A percentile compares a stretch with the other conserved stretches of the same genome.
phyloP scores from a whole-genome alignment of 2,113 vertebrate genomes.

The Oenanthe melanoleuca region DNA sequence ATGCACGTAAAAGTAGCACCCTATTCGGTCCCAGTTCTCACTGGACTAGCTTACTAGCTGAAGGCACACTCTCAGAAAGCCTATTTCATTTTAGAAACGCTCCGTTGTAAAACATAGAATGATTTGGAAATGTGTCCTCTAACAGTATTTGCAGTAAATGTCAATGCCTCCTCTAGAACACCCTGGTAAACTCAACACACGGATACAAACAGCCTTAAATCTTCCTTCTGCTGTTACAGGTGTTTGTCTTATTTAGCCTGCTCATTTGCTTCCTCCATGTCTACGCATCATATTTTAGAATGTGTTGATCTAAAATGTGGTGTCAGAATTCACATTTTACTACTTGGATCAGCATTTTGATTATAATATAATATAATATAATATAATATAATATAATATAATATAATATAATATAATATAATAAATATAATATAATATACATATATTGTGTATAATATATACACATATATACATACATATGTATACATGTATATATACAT shows the following conservation, averaged over 20 bases:
- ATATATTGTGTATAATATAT: too few species aligned
- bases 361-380: neutral
- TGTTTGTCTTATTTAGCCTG: neutral
- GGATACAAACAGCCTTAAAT: neutral
- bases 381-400: neutral
- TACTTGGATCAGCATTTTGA: neutral
- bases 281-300: neutral
- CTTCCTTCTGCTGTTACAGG: neutral
- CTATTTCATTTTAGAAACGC: neutral
- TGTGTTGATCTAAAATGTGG: neutral
- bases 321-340: neutral
- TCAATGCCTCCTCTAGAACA: neutral
- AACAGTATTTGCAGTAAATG: neutral
- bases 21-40: neutral
- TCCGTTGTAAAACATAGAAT: neutral
- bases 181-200: neutral
- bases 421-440: too few species aligned
- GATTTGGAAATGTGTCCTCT: neutral
- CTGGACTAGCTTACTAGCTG: neutral
- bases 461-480: too few species aligned
- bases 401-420: neutral
- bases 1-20: neutral
- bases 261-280: neutral
- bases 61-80: neutral
- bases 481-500: too few species aligned